Base-by-base conservation (phyloP, 2,797 vertebrate genomes). In the Sebastes vulpes region DNA sequence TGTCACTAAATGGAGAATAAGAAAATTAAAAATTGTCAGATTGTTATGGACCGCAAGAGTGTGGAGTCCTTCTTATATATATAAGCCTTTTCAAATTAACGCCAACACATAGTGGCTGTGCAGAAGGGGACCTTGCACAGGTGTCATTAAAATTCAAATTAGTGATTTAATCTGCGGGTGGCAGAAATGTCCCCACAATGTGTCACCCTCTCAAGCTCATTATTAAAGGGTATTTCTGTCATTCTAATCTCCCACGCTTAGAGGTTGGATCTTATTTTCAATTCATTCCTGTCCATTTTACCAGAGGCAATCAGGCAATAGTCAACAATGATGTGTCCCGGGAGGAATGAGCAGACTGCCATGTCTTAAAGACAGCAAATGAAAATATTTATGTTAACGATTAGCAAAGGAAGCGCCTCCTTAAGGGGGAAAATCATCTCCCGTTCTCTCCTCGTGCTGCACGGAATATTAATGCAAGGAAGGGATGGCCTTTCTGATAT, bases 401-500 rank as follows among this genome's bases (percentile, higher is more conserved):
- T 93, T 93, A 92, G 87, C 58, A 88, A 87, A 84, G 82, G 71
- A 84, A 90, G 69, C n/a, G 20, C 58, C 77, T 78, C 86, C 89
- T 89, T 83, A 79, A 82, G 82, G 88, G 16, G 73, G 79, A 69
- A 90, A 90, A 89, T 89, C 69, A 75, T 92, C 79, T 86, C 63
- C 79, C 26, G 53, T 79, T 87, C 35, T 32, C 80, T 76, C 9
- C 18, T 58, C 61, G 59, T 82, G 87, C 80, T 77, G 78, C 74
- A 63, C 76, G 29, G 92, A 96, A 95, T 95, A 87, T 89, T 89
- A 94, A 95, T 90, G 72, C 61, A 72, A 70, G 67, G 67, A 72
- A 70, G 67, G 69, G 71, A 57, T 82, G 79, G 86, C 83, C 86
- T 91, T 91, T 93, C 67, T 82, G 74, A 78, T 86, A 85, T 79